These are phyloP conservation scores for Ardeotis arabs DNA, from an alignment of 2,113 vertebrate species.

Conservation along the genomic window DNA sequence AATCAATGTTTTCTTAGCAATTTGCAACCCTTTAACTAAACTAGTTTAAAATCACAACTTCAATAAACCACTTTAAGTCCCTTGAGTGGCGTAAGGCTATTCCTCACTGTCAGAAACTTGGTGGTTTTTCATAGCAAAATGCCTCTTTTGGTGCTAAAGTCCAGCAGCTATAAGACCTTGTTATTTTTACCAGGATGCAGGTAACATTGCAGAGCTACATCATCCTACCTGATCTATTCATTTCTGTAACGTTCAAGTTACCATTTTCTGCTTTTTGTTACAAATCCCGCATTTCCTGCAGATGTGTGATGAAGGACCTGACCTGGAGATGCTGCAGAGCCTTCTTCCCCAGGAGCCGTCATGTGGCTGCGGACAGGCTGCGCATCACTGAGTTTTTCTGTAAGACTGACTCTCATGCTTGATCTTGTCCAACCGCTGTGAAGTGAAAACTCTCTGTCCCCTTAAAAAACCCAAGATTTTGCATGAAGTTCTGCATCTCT, in stretches of 20 bases:
- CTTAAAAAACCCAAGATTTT: neutral
- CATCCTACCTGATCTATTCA: accelerated
- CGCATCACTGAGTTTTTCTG: accelerated
- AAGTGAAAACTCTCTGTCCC: neutral
- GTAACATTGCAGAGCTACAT: neutral
- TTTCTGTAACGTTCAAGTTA: neutral
- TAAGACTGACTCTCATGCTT: accelerated
- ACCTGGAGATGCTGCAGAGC: neutral
- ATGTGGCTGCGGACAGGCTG: neutral
- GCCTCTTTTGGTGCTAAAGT: neutral
- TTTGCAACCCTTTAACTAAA: neutral
- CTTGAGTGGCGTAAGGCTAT: accelerated
- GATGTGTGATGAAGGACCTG: neutral
- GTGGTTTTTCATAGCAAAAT: neutral
- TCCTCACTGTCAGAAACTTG: neutral
- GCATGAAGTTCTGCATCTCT: neutral
- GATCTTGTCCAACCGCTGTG: accelerated
- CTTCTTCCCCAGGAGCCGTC: neutral
- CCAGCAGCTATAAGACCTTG: neutral
- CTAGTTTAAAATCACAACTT: neutral
- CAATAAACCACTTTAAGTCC: neutral
- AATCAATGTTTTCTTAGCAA: neutral
- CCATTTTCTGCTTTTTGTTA: neutral
- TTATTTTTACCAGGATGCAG: neutral
- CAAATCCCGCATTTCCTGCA: neutral